Conservation (phyloP, 1,140 invertebrate species). For the Aphelenchoides avenae region DNA sequence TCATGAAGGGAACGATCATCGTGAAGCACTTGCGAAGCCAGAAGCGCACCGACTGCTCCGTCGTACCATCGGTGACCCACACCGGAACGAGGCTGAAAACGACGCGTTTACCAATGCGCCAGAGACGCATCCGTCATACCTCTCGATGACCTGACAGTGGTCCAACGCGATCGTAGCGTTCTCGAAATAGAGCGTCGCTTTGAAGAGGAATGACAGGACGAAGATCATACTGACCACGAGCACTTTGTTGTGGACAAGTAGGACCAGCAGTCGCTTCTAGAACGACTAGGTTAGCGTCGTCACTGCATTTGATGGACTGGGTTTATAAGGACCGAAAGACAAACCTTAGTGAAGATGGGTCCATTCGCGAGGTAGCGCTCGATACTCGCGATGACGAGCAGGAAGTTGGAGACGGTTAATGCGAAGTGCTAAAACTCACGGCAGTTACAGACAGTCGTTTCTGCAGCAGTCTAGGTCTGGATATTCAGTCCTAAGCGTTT, state of each 20-base stretch:
- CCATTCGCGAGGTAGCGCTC: constrained; percentile 50
- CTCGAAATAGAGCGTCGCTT: constrained; percentile 44
- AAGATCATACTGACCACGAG: constrained; percentile 29
- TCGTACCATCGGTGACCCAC: constrained; percentile 34
- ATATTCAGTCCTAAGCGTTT: background rate
- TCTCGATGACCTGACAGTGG: constrained; percentile 20
- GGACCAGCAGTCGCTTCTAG: constrained; percentile 38
- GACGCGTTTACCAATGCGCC: background rate
- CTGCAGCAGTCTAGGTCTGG: background rate
- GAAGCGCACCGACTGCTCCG: constrained; percentile 27
- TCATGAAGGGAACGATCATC: constrained; percentile 43
- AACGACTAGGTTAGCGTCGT: constrained; percentile 5
- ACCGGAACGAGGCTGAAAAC: constrained; percentile 38
- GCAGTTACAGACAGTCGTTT: too few species aligned
- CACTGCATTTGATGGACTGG: background rate
- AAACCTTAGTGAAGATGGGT: constrained; percentile 32
- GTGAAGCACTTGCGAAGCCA: constrained; percentile 52
- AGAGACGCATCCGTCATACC: too few species aligned
- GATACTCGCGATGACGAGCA: constrained; percentile 44
- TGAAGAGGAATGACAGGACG: constrained; percentile 37
- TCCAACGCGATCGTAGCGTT: constrained; percentile 16
- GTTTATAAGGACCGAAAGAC: constrained; percentile 4
- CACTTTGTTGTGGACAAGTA: constrained; percentile 36
- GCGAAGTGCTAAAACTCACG: constrained; percentile 44
- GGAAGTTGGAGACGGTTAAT: constrained; percentile 47